phyloP scores from a whole-genome alignment of 2,888 invertebrate genomes.

The Metallyticus violacea region DNA sequence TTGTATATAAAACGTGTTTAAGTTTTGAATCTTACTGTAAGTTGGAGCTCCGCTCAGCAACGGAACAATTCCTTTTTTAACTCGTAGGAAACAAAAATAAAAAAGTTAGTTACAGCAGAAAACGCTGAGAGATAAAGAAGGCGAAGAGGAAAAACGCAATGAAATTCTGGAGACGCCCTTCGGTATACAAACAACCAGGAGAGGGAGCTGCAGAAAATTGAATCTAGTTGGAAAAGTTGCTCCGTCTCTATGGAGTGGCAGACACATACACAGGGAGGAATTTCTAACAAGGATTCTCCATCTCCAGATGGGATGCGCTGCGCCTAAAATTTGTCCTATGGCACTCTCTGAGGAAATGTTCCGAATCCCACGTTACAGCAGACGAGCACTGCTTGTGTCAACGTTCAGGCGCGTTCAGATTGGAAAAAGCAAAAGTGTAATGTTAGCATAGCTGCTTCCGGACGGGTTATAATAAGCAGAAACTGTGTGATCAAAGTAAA shows the following conservation, averaged over 20 bases:
- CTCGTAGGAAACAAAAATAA: neutral
- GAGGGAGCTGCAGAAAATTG: conserved; percentile 1
- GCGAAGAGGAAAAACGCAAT: neutral
- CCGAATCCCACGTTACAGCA: no score
- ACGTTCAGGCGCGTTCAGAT: neutral
- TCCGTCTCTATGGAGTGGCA: neutral
- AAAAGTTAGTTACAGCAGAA: neutral
- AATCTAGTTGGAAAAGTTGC: neutral
- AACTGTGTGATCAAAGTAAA: no score
- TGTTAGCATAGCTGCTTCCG: no score
- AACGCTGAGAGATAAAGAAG: neutral
- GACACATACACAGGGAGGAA: neutral
- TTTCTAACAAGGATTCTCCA: neutral
- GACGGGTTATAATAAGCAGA: no score
- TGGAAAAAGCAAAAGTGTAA: no score
- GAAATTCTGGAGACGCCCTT: neutral
- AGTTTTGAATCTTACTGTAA: neutral
- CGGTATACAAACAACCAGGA: conserved; percentile 8
- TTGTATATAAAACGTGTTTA: neutral
- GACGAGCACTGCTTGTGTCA: no score
- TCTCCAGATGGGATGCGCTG: no score
- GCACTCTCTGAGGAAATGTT: no score
- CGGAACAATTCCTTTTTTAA: neutral
- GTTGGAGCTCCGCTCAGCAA: neutral
- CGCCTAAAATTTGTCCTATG: neutral